Percentiles rank a stretch among this genome's conserved stretches.
phyloP scores from a whole-genome alignment of 92 coral and sea anemone species.

The Porites rus region DNA sequence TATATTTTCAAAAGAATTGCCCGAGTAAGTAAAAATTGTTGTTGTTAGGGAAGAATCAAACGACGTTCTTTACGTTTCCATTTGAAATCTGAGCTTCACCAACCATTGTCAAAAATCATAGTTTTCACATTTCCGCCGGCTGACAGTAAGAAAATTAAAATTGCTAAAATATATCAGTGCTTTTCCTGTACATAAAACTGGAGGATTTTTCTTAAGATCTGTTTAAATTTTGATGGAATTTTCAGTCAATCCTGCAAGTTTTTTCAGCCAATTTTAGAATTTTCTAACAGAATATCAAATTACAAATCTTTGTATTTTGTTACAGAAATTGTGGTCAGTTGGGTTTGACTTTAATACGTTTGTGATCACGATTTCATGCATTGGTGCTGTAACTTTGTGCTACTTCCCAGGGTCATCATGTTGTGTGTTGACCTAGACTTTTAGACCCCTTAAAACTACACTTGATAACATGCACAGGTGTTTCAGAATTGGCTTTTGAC shows the following conservation, averaged over 20 bases:
- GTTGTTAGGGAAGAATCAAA: slow-evolving; percentile 20
- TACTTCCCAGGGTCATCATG: not conserved
- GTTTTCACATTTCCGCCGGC: no score
- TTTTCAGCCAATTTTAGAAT: slow-evolving; percentile 6
- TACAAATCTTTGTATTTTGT: not conserved
- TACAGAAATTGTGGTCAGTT: not conserved
- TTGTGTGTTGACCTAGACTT: not conserved
- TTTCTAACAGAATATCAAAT: not conserved
- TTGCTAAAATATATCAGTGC: not conserved
- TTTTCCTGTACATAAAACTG: not conserved
- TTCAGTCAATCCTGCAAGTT: slow-evolving; percentile 1
- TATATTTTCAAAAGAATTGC: not conserved
- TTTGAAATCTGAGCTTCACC: slow-evolving; percentile 37
- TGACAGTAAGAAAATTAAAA: not conserved
- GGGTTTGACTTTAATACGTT: not conserved
- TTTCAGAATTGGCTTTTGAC: slow-evolving; percentile 12
- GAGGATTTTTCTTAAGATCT: not conserved
- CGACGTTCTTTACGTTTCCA: slow-evolving; percentile 13
- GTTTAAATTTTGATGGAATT: slow-evolving; percentile 31
- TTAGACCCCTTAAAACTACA: not conserved
- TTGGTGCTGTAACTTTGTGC: not conserved
- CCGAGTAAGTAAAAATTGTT: not conserved
- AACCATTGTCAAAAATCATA: not conserved
- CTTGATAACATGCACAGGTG: slow-evolving; percentile 27
- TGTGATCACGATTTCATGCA: not conserved